phyloP scores from a whole-genome alignment of 2,888 invertebrate genomes.

The Acrobasis repandana region DNA sequence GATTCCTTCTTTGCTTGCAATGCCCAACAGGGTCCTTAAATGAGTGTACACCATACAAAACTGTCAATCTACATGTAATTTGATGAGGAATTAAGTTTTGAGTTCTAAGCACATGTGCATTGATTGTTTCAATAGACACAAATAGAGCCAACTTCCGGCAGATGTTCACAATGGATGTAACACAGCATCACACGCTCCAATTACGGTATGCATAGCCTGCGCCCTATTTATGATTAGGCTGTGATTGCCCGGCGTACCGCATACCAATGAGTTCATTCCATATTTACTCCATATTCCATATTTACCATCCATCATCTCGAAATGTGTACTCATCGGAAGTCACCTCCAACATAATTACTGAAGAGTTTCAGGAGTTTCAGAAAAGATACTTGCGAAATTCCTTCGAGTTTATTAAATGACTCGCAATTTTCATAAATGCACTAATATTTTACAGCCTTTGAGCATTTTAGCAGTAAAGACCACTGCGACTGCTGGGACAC shows the following conservation, averaged over 20 bases:
- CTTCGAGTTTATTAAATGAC: conserved; percentile 44
- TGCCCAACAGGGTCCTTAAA: too few species aligned
- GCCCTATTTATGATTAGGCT: conserved; percentile 60
- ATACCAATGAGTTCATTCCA: conserved; percentile 56
- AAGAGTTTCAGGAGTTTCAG: conserved; percentile 11
- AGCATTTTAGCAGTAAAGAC: conserved; percentile 63
- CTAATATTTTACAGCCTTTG: conserved; percentile 53
- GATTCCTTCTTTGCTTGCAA: too few species aligned
- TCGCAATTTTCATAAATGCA: conserved; percentile 61
- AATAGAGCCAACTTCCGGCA: conserved; percentile 43
- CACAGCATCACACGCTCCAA: conserved; percentile 19
- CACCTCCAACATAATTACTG: conserved; percentile 28
- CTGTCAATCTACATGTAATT: too few species aligned
- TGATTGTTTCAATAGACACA: neutral
- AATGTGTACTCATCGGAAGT: conserved; percentile 39
- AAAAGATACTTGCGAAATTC: conserved; percentile 26
- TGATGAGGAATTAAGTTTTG: too few species aligned
- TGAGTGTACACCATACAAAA: too few species aligned
- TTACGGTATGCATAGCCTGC: conserved; percentile 34
- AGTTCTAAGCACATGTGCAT: too few species aligned
- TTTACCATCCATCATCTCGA: conserved; percentile 52
- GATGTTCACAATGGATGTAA: conserved; percentile 22
- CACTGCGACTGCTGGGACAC: conserved; percentile 59
- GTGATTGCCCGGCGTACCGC: conserved; percentile 45
- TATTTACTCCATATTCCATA: conserved; percentile 49